Conservation (phyloP, 2,888 invertebrate species). For the Kryphioiulus occultus region DNA sequence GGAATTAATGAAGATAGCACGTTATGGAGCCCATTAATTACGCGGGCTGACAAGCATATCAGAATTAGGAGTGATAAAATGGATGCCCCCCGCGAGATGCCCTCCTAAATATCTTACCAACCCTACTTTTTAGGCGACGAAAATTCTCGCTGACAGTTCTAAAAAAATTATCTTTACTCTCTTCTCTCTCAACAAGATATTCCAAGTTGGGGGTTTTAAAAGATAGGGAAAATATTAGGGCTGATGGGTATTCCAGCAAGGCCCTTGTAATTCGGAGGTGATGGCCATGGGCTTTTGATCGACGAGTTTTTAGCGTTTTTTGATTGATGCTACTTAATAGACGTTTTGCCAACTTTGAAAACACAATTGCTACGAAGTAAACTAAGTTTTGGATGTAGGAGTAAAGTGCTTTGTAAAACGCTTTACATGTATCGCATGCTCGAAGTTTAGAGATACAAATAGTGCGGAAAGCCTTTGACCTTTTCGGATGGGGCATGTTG, state of each 20-base stretch:
- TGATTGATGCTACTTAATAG: not conserved
- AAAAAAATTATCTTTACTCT: not conserved
- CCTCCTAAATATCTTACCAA: conserved; percentile 6
- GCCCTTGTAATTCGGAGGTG: not conserved
- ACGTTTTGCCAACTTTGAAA: not conserved
- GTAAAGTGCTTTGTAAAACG: no score
- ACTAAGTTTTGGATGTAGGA: no score
- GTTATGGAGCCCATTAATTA: conserved; percentile 50
- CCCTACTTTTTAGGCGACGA: conserved; percentile 2
- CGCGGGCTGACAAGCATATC: conserved; percentile 48
- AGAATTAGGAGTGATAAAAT: conserved; percentile 42
- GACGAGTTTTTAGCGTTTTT: not conserved
- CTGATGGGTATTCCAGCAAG: not conserved
- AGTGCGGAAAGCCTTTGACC: no score
- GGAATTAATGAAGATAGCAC: conserved; percentile 50
- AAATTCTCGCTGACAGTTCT: not conserved
- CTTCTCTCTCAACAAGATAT: not conserved
- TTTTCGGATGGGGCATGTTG: no score
- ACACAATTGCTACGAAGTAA: not conserved
- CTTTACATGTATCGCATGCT: no score
- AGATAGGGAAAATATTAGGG: not conserved
- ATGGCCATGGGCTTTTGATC: not conserved
- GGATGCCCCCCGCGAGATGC: conserved; percentile 2
- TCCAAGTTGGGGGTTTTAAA: conserved; percentile 21
- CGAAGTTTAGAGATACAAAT: no score